A percentile compares a stretch with the other conserved stretches of the same genome.
Evolutionary conservation across 2,888 invertebrate species (phyloP).

Genomic region (Ophion costatus): DNA sequence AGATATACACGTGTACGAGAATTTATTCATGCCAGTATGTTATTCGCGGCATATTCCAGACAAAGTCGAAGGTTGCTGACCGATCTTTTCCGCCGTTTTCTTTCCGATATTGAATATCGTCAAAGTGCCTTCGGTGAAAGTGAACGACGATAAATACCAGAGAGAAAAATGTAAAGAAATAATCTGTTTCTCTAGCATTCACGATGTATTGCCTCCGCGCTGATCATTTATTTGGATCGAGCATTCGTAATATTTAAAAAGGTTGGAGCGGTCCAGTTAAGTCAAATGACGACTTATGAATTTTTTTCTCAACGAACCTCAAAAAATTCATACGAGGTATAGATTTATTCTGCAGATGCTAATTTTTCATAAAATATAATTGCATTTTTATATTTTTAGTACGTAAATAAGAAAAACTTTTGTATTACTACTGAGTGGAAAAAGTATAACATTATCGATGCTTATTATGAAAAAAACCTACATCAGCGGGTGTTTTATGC

Average conservation of each 20-base stretch:
- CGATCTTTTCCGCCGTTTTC: background rate
- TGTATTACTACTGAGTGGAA: no score
- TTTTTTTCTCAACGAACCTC: no score
- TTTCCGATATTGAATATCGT: background rate
- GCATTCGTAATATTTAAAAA: background rate
- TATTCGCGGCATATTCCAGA: background rate
- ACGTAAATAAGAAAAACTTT: no score
- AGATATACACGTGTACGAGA: constrained; percentile 1
- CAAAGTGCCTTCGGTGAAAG: constrained; percentile 25
- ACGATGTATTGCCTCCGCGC: background rate
- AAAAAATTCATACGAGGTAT: no score
- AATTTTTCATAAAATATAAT: no score
- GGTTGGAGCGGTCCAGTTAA: no score
- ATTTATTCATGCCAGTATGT: background rate
- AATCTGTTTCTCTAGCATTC: background rate
- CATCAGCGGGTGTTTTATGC: no score
- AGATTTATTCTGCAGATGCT: no score
- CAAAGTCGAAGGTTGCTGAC: constrained; percentile 5
- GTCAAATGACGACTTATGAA: no score
- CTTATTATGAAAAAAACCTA: no score
- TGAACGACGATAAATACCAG: background rate
- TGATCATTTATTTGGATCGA: background rate
- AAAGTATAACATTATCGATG: no score
- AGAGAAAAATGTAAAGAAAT: constrained; percentile 4
- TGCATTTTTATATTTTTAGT: no score